phyloP scores from a whole-genome alignment of 1,140 invertebrate species.

The Apis cerana region DNA sequence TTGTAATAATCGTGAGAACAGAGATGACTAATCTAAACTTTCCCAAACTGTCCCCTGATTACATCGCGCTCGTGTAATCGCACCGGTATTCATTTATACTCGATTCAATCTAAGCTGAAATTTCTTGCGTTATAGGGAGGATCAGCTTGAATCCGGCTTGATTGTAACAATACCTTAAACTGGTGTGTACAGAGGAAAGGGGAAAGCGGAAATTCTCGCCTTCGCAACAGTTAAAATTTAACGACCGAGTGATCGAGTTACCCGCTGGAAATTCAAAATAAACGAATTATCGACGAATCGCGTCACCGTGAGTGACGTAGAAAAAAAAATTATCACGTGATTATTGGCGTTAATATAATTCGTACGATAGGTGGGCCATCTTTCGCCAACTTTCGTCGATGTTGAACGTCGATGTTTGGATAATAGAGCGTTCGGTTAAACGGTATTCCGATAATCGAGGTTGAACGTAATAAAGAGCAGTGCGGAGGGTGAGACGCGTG shows the following conservation, averaged over 20 bases:
- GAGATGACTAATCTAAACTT: constrained; percentile 46
- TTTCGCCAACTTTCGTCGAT: neutral
- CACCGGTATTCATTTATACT: constrained; percentile 36
- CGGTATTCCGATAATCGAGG: neutral
- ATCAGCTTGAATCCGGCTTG: constrained; percentile 28
- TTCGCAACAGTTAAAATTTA: constrained; percentile 14
- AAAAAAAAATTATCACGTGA: neutral
- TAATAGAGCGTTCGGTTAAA: neutral
- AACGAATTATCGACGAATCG: neutral
- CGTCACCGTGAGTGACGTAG: too few relatives aligned
- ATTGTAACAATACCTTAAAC: constrained; percentile 40
- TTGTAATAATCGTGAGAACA: constrained; percentile 26
- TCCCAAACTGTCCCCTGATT: constrained; percentile 24
- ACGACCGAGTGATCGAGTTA: constrained; percentile 25
- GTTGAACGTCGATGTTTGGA: neutral
- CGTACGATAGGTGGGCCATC: neutral
- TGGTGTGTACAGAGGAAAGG: neutral
- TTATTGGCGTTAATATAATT: neutral
- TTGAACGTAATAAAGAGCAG: neutral
- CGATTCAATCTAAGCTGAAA: constrained; percentile 48
- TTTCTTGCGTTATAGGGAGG: constrained; percentile 31
- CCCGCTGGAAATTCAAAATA: neutral
- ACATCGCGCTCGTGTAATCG: constrained; percentile 29
- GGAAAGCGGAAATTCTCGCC: constrained; percentile 3
- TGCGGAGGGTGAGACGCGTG: neutral